Base-by-base conservation (phyloP, 2,888 invertebrate species). In the Rambutsinella grinnellia region DNA sequence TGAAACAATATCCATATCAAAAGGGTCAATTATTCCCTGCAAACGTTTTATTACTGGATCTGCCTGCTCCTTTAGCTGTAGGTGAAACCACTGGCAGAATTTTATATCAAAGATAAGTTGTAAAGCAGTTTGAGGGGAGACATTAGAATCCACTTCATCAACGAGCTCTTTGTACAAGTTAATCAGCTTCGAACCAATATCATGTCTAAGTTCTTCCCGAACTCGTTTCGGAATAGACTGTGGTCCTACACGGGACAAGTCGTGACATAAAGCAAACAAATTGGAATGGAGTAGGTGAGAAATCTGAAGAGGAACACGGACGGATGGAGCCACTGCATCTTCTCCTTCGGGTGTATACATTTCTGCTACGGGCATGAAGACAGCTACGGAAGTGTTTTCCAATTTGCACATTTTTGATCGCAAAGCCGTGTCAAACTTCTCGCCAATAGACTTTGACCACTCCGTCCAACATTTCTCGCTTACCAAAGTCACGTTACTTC, bases 31-130 rank as follows among this genome's bases (percentile, higher is more conserved):
- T 0, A 71, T 26, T 23, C 24, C 47, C 56, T 82, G 72, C 8
- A 83, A 61, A 27, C 78, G 71, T 13, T 63, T 49, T 0, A 77
- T 44, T 0, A 81, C 44, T 1, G 79, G 76, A n/a, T 83, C 81
- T 0, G 79, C 71, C 5, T 36, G 19, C 24, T 74, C 76, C 36
- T 71, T 63, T 5, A 83, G 57, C 44, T 78, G 81, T 19, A 81
- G 70, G 46, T 83, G 81, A 58, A 83, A 79, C 83, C 83, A 82
- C 21, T 82, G 81, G 13, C 82, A 74, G 56, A 79, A 83, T 26
- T 83, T 83, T 49, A 83, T 60, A 27, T 83, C 83, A 46, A 83
- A 83, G 27, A 82, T 76, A 10, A 83, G 76, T 60, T 83, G 83
- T 3, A 82, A 24, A 2, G 82, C 81, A 26, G 76, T 69, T 75